Conservation (phyloP, 2,797 vertebrate genomes). For the Caiman crocodilus region DNA sequence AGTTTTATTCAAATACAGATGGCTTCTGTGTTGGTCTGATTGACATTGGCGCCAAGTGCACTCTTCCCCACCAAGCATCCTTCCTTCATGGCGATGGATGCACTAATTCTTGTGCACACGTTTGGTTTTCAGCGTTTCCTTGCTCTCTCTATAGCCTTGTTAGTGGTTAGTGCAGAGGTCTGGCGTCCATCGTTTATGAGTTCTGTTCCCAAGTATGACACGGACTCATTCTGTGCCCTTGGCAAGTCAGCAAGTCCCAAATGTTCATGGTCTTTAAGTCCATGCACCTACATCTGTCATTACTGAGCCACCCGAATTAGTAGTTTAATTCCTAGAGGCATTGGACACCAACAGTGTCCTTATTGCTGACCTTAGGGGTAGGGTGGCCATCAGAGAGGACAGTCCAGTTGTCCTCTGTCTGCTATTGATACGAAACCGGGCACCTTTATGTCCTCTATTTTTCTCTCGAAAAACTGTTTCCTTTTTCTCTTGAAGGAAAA, state of each 20-base stretch:
- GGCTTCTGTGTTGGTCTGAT: neutral
- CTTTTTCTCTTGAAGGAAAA: too few species aligned
- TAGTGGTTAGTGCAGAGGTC: neutral
- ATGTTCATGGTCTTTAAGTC: neutral
- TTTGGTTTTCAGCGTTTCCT: neutral
- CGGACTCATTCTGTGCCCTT: neutral
- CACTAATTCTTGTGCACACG: accelerated
- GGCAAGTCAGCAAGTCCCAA: accelerated
- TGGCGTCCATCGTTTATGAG: neutral
- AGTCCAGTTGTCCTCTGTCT: too few species aligned
- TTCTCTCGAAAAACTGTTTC: too few species aligned
- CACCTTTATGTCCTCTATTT: too few species aligned
- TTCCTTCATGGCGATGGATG: neutral
- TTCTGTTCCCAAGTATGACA: neutral
- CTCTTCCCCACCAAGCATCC: neutral
- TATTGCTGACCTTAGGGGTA: too few species aligned
- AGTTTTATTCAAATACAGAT: neutral
- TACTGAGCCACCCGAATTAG: neutral
- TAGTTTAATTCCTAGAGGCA: neutral
- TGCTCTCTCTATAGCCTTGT: neutral
- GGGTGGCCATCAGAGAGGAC: too few species aligned
- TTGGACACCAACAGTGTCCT: neutral
- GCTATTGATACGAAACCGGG: too few species aligned
- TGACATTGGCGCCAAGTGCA: neutral
- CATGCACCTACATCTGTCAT: neutral